These are phyloP conservation scores for Pelobates fuscus DNA, from an alignment of 2,113 vertebrate genomes.

Conservation along the genomic window DNA sequence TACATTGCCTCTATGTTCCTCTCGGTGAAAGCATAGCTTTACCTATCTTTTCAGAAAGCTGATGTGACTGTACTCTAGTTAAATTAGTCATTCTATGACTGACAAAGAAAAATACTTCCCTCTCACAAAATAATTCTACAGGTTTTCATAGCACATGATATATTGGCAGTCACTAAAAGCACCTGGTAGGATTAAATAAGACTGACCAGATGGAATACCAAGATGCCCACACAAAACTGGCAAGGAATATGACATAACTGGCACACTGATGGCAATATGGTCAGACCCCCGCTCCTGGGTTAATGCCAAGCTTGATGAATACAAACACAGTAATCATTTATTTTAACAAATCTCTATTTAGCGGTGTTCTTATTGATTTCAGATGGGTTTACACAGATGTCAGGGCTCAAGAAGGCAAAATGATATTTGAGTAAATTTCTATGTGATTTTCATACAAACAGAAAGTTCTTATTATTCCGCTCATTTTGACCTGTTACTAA, in stretches of 20 bases:
- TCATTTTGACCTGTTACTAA: too few species aligned
- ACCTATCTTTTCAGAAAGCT: not conserved
- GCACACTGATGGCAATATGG: conserved; percentile 21
- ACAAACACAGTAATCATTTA: conserved; percentile 40
- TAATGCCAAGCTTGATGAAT: conserved; percentile 24
- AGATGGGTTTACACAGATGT: too few species aligned
- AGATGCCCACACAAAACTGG: conserved; percentile 48
- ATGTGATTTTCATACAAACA: too few species aligned
- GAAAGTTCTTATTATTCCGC: too few species aligned
- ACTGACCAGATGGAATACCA: conserved; percentile 49
- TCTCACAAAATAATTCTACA: conserved; percentile 11
- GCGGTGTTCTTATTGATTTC: conserved; percentile 4
- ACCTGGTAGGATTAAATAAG: conserved; percentile 48
- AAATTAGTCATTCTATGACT: conserved; percentile 10
- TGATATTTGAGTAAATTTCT: too few species aligned
- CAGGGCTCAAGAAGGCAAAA: too few species aligned
- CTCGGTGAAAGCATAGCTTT: not conserved
- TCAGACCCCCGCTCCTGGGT: not conserved
- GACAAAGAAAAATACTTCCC: not conserved
- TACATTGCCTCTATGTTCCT: not conserved
- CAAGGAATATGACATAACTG: conserved; percentile 39
- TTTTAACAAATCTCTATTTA: conserved; percentile 28
- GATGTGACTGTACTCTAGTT: not conserved
- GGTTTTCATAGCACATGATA: conserved; percentile 36
- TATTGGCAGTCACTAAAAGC: conserved; percentile 44